Evolutionary conservation across 2,888 invertebrate genomes (phyloP), one percentile per base, ranked within the genome.

Genomic region (Drosophila incognita): DNA sequence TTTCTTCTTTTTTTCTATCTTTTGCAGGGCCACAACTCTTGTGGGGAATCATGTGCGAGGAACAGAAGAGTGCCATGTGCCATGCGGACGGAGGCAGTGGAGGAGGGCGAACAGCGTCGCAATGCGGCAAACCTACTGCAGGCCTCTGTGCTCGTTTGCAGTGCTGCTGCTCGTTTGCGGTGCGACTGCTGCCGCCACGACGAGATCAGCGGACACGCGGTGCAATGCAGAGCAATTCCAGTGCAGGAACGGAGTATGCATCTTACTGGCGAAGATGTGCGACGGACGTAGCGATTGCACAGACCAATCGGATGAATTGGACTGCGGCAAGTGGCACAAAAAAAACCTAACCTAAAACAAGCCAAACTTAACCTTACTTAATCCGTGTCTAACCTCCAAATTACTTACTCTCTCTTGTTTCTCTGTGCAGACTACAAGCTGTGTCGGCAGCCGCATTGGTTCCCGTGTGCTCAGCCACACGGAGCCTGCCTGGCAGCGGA

Each of bases 401-500:
- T 4, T 8, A 13, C 48, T 11, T 13, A 4, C n/a, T 13, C 4
- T 13, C 15, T 4, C 13, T 7, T 38, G 7, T 11, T 13, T 42
- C 24, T 33, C 7, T 8, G 0, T n/a, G 1, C 51, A 93, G 93
- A 92, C 70, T 84, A 82, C 52, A 87, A 86, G 69, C 66, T 89
- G 72, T 93, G 93, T 81, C 90, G 81, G 56, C 83, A 83, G 40
- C 93, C 93, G n/a, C 86, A 92, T 66, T 93, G 92, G 92, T 93
- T 90, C 80, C 89, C 89, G 76, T 93, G 93, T 75, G 80, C 90
- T 46, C 87, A 91, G 78, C 79, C 90, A 58, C 95, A 94, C 24
- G 92, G 92, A 18, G 94, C 94, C 38, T 98, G 98, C 92, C 95
- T 98, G 70, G 95, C 96, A 0, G 92, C 93, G 53, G 91, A 93